Conservation (phyloP, 2,888 invertebrate genomes). For the Rhagonycha fulva region DNA sequence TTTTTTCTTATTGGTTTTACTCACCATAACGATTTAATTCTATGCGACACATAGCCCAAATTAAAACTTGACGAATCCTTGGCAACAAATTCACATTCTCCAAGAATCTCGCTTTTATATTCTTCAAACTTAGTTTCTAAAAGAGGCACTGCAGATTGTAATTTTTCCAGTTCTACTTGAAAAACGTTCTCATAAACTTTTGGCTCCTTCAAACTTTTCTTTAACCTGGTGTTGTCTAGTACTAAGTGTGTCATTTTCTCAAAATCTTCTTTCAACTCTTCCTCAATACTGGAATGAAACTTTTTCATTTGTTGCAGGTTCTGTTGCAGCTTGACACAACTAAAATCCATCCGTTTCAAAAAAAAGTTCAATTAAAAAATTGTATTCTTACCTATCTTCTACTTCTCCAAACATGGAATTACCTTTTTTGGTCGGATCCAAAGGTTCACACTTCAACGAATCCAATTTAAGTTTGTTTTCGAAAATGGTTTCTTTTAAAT, state of each 20-base stretch:
- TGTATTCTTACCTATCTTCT: constrained; percentile 42
- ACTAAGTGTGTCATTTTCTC: not conserved
- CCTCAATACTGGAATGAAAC: not conserved
- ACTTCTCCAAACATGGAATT: constrained; percentile 53
- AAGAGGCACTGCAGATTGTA: not conserved
- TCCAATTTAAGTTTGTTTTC: constrained; percentile 43
- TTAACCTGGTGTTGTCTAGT: not conserved
- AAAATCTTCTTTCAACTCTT: not conserved
- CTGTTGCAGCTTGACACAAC: not conserved
- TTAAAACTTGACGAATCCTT: not conserved
- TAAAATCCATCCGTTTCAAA: not conserved
- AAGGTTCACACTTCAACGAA: constrained; percentile 40
- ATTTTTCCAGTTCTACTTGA: not conserved
- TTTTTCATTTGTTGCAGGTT: not conserved
- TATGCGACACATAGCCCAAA: not conserved
- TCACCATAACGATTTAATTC: not conserved
- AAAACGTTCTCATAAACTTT: not conserved
- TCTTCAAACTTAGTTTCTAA: not conserved
- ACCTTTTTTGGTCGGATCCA: constrained; percentile 43
- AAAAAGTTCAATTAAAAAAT: not conserved
- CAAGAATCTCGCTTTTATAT: not conserved
- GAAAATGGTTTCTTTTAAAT: constrained; percentile 43
- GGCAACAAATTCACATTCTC: not conserved
- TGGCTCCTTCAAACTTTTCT: not conserved
- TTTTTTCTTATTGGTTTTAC: not conserved